Evolutionary conservation across 2,113 vertebrate species (phyloP), one percentile per base, ranked within the genome.

Genomic region (Gracilinanus agilis): DNA sequence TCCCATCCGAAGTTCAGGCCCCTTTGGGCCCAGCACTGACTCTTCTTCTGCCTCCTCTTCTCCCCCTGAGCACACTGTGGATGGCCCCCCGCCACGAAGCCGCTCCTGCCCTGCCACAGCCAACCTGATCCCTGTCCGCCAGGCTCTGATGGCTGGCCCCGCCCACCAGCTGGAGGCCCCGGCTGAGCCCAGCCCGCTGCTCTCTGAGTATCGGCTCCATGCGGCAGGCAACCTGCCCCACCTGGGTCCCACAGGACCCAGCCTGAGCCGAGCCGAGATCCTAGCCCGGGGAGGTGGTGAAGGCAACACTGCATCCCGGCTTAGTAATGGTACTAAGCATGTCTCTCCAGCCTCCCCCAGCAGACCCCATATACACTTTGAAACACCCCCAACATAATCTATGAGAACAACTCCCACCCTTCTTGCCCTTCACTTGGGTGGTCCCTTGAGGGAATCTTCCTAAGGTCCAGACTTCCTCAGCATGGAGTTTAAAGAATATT

Each of bases 21-120:
- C 98, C 96, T 98, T 98, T 97, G 99, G 99, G 94, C 98, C 98
- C 94, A 99, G 98, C 91, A 97, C 98, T 16, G 99, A 99, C 61
- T 99, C 99, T 24, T 99, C 99, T 89, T 99, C 99, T 90, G 96
- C 97, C 67, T 99, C 99, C 54, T 99, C 99, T 97, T 99, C 98
- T 0, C 98, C 98, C 0, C 92, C 98, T 0, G 98, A 98, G 67
- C 98, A 97, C 96, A 97, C 97, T 97, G 88, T 98, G 98, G 98
- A 98, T 94, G 98, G 95, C 93, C 98, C 98, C 13, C 98, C 97
- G 0, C 98, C 97, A 88, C 98, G 98, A 92, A 98, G 98, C 96
- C 98, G 97, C 55, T 98, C 99, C 40, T 98, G 98, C 92, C 98
- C 98, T 23, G 23, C 97, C 25, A 96, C 98, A 0, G 98, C 98